Percentiles rank a stretch among this genome's conserved stretches.
Conservation (phyloP, 2,888 invertebrate species). For the Eudasyphora cyanicolor region DNA sequence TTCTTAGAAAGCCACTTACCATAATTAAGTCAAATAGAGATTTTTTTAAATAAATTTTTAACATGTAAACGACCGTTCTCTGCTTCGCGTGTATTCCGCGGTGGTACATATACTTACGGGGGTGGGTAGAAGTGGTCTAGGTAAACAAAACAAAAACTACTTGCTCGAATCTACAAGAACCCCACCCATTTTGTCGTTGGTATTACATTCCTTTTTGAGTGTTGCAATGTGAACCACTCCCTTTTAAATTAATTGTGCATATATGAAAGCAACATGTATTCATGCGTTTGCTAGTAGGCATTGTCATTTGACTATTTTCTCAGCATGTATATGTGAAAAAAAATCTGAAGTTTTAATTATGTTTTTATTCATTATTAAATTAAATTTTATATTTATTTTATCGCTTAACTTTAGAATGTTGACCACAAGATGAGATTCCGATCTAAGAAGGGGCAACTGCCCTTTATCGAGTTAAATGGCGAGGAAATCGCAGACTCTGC, state of each 20-base stretch:
- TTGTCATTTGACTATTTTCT: neutral
- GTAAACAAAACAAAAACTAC: neutral
- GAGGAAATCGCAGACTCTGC: constrained; percentile 96
- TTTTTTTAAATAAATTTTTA: neutral
- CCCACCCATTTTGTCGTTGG: constrained; percentile 28
- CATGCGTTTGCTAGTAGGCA: neutral
- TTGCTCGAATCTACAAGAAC: constrained; percentile 12
- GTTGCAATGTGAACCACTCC: constrained; percentile 30
- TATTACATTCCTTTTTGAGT: constrained; percentile 4
- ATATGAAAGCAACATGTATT: constrained; percentile 17
- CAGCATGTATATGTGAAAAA: neutral
- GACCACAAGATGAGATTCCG: constrained; percentile 96
- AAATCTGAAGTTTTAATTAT: neutral
- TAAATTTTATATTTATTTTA: constrained; percentile 50
- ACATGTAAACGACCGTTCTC: neutral
- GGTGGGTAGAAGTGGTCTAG: neutral
- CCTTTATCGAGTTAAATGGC: constrained; percentile 96
- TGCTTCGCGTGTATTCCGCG: neutral
- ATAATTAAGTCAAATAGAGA: constrained; percentile 6
- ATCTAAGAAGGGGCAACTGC: constrained; percentile 96
- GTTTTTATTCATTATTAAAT: neutral
- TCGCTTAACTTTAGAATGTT: constrained; percentile 88
- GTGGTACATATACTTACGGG: neutral
- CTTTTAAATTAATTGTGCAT: constrained; percentile 11
- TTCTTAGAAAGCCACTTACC: neutral